phyloP scores from a whole-genome alignment of 2,797 vertebrate species.

The Hapalemur alaotrensis region DNA sequence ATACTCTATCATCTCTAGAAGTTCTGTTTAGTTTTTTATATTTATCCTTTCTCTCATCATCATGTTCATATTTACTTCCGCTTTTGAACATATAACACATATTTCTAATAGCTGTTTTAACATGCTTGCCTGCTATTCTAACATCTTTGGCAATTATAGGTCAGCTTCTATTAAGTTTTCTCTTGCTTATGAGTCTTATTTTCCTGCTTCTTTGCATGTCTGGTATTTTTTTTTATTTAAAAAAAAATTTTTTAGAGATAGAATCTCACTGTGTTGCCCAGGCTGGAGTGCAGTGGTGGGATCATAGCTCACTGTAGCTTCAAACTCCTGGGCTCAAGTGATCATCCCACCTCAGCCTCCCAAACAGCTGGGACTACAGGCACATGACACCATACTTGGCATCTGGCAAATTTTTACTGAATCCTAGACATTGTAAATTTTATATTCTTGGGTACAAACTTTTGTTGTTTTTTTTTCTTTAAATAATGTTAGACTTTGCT shows the following conservation, averaged over 20 bases:
- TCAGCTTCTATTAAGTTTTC: background rate
- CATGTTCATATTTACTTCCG: background rate
- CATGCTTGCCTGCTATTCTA: background rate
- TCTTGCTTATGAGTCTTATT: background rate
- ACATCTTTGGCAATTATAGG: background rate
- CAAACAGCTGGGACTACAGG: background rate
- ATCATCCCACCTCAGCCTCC: background rate
- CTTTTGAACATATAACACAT: background rate
- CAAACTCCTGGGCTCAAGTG: background rate
- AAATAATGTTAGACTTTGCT: background rate
- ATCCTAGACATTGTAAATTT: background rate
- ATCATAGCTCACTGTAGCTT: background rate
- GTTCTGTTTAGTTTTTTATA: background rate
- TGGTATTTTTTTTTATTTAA: background rate
- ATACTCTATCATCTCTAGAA: background rate
- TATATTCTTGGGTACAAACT: background rate
- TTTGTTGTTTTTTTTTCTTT: slow-evolving; percentile 8
- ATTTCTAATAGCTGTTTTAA: background rate
- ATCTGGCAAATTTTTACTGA: background rate
- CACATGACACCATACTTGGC: background rate
- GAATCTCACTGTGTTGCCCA: background rate
- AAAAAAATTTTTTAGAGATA: background rate
- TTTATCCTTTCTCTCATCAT: background rate
- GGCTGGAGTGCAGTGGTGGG: background rate
- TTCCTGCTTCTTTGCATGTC: background rate